Evolutionary conservation across 2,113 vertebrate species (phyloP), one percentile per base, ranked within the genome.

Genomic region (Microtus montanus): DNA sequence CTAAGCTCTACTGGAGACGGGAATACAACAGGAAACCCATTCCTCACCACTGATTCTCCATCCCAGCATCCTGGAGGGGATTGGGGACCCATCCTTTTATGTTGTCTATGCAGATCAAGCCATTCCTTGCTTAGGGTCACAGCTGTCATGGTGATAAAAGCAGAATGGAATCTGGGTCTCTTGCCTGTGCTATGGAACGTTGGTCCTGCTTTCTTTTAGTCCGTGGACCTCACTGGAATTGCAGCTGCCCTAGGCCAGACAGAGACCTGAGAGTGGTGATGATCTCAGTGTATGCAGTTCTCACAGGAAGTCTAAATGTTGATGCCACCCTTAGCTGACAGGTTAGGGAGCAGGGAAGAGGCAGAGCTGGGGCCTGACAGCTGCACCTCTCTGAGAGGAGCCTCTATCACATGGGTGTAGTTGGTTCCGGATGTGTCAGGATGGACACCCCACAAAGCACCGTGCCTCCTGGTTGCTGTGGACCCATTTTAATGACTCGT

Each of bases 221-320:
- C 28, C 61, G 63, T 44, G 7, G 49, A 92, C 30, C 38, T 84
- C 58, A 5, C 38, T 24, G 6, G 63, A 54, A 54, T 7, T 19
- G 2, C n/a, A 84, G 17, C 47, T 82, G 19, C 41, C 10, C 4
- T 1, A 6, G 26, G 15, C 61, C 26, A 2, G 26, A 30, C 14
- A n/a, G 73, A 66, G 58, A 80, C 38, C 86, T 26, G 2, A 61
- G 87, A 35, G 64, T 49, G 6, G 7, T 14, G 2, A 8, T 14
- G 0, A 8, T 12, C 30, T 73, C 41, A 0, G 4, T n/a, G 10
- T 1, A 0, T 1, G 11, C 12, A 15, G 22, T 75, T 75, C 58
- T 86, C 80, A 28, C 14, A 44, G 75, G 44, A 38, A 10, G 22
- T 35, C 58, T 19, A 5, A 4, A 8, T 64, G 19, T 8, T 3